Base-by-base conservation (phyloP, 2,797 vertebrate species). In the Calcarius lapponicus region DNA sequence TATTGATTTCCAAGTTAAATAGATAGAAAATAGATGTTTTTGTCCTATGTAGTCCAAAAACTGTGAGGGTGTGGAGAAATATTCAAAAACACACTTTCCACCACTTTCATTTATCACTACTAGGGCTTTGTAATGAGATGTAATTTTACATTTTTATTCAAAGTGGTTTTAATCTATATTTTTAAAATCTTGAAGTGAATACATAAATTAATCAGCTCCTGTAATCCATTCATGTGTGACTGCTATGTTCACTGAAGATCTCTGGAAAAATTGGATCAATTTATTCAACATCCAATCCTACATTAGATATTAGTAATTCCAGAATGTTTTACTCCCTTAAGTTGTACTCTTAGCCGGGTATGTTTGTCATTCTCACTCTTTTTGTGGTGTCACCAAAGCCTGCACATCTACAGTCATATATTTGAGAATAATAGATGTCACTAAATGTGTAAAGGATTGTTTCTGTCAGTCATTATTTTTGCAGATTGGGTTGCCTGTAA, bases 61-160 rank as follows among this genome's bases (percentile, higher is more conserved):
- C 4, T 48, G 17, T 32, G 34, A 80, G 40, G 18, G 17, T 86
- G 6, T 48, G n/a, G 26, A 66, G 53, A 80, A 73, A 38, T 51
- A 42, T 29, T 95, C 12, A 16, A 43, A 71, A 90, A 14, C 32
- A 62, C 19, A 25, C 10, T 86, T 95, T 51, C 6, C 10, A 47
- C 9, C 17, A 11, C 29, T 83, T 88, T 25, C 4, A 53, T 67
- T 88, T 80, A 58, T 16, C 26, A 34, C 25, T 70, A 12, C 18
- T 31, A 56, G 16, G n/a, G 32, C 14, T 73, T 88, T 17, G 17
- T 34, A 78, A 51, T 54, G n/a, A 21, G 5, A 51, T 90, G n/a
- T 20, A 50, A 50, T 75, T 81, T 81, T 56, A 9, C 32, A 43
- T 65, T 95, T 92, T 90, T 64, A 56, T 26, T 86, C 11, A 32